phyloP scores from a whole-genome alignment of 1,140 invertebrate species.

The Drosophila setifemur region DNA sequence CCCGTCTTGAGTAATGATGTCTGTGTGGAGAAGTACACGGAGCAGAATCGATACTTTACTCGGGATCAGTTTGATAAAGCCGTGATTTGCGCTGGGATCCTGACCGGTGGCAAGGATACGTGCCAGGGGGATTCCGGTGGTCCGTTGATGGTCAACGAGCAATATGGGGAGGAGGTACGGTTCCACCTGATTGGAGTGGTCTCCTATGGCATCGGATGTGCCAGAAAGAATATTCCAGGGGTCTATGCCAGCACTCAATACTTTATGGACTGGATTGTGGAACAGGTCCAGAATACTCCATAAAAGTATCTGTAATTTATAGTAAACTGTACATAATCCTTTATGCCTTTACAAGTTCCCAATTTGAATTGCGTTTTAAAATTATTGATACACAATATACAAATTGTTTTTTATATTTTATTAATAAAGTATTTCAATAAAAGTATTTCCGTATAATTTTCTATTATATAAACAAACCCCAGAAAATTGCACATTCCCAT shows the following conservation, averaged over 20 bases:
- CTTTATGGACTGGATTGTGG: conserved; percentile 83
- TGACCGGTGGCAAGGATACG: conserved; percentile 89
- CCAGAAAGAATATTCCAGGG: conserved; percentile 87
- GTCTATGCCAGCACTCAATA: conserved; percentile 88
- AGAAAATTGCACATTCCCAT: no score
- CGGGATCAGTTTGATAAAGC: conserved; percentile 83
- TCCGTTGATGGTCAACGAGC: conserved; percentile 87
- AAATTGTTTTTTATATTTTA: no score
- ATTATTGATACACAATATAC: no score
- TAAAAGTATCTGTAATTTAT: conserved; percentile 7
- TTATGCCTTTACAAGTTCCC: no score
- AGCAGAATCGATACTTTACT: conserved; percentile 85
- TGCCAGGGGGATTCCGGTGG: conserved; percentile 94
- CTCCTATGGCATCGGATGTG: conserved; percentile 88
- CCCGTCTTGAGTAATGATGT: conserved; percentile 86
- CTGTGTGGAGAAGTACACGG: conserved; percentile 86
- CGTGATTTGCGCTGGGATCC: conserved; percentile 90
- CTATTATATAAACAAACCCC: no score
- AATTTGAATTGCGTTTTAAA: no score
- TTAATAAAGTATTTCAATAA: no score
- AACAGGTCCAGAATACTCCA: conserved; percentile 45
- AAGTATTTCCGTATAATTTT: no score
- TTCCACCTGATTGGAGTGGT: conserved; percentile 88
- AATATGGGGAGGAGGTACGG: conserved; percentile 8
- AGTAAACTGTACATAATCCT: conserved; percentile 6